phyloP scores from a whole-genome alignment of 2,888 invertebrate genomes.

The Leucoma salicis region DNA sequence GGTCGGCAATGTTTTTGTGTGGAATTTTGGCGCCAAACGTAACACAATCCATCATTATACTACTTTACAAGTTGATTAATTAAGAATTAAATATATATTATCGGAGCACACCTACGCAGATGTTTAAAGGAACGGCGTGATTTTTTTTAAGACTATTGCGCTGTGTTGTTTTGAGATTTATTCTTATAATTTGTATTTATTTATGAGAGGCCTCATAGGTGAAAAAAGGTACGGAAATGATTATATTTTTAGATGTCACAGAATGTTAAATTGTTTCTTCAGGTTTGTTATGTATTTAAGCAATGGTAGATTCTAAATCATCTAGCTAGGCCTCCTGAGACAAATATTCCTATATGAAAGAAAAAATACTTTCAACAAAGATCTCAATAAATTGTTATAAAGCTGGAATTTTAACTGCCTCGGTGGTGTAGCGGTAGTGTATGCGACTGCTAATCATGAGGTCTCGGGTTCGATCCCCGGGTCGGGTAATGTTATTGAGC shows the following conservation, averaged over 20 bases:
- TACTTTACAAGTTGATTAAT: conserved; percentile 18
- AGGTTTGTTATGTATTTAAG: too few species aligned
- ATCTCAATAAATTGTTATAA: too few species aligned
- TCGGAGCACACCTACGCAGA: conserved; percentile 25
- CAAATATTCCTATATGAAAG: too few species aligned
- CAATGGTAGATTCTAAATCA: too few species aligned
- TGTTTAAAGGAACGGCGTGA: conserved; percentile 32
- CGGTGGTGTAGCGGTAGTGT: too few species aligned
- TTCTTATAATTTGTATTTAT: conserved; percentile 52
- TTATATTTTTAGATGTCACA: conserved; percentile 5
- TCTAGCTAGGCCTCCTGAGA: too few species aligned
- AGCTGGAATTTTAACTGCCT: too few species aligned
- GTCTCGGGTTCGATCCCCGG: too few species aligned
- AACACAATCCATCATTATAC: conserved; percentile 49
- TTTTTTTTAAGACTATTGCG: conserved; percentile 37
- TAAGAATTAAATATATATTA: conserved; percentile 20
- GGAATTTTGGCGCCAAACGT: conserved; percentile 77
- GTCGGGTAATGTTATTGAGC: too few species aligned
- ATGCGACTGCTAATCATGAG: too few species aligned
- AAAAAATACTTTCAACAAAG: too few species aligned
- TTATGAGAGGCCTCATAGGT: conserved; percentile 61
- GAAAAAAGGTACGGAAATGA: conserved; percentile 42
- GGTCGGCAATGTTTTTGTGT: conserved; percentile 70
- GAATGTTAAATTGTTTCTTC: too few species aligned
- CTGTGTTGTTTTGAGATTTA: conserved; percentile 36